Evolutionary conservation across 2,797 vertebrate species (phyloP).

Genomic region (Naso thynnoides): DNA sequence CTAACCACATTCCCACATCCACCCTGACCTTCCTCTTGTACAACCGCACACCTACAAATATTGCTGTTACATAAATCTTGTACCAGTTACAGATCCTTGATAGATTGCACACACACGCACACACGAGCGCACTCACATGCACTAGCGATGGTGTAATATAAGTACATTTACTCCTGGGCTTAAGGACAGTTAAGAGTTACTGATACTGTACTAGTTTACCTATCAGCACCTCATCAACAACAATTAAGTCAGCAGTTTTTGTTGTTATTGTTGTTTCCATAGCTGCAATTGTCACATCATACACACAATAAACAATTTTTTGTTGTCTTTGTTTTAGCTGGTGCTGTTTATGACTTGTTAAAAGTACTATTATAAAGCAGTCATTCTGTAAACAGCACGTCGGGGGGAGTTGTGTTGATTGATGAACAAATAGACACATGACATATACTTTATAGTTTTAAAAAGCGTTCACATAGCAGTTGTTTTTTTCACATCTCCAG

Average conservation of each 20-base stretch:
- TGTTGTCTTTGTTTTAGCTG: constrained; percentile 14
- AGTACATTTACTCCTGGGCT: neutral
- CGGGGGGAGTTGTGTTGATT: constrained; percentile 8
- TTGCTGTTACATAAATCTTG: constrained; percentile 62
- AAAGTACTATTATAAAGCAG: constrained; percentile 45
- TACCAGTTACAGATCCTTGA: neutral
- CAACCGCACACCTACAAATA: constrained; percentile 55
- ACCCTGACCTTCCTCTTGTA: constrained; percentile 54
- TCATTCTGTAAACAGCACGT: constrained; percentile 28
- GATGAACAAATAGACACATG: neutral
- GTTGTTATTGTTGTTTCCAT: constrained; percentile 40
- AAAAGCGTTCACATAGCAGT: neutral
- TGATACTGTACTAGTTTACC: no score
- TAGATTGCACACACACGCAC: constrained; percentile 1
- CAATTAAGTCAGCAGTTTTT: neutral
- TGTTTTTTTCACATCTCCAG: neutral
- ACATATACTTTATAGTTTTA: neutral
- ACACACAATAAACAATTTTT: no score
- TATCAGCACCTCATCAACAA: constrained; percentile 2
- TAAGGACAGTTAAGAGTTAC: no score
- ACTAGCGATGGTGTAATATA: neutral
- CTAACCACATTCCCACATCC: constrained; percentile 72
- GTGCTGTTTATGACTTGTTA: constrained; percentile 20
- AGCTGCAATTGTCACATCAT: constrained; percentile 49
- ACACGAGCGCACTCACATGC: constrained; percentile 6